A percentile compares a stretch with the other conserved stretches of the same genome.
Conservation (phyloP, 2,888 invertebrate species). For the Oeneis ivallda region DNA sequence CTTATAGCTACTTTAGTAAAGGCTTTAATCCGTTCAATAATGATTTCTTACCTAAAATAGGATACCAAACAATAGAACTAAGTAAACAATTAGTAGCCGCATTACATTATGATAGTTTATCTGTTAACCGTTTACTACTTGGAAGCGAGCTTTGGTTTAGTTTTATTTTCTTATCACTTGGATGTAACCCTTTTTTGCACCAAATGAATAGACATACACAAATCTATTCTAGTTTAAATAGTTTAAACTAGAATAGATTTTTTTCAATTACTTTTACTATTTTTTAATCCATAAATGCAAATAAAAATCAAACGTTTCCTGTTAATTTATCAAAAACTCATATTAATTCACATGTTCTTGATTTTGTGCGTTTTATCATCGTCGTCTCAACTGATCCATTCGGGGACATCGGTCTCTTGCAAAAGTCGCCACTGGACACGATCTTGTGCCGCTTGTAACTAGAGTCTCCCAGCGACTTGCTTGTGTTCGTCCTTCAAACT, state of each 20-base stretch:
- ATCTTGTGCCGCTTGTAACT: too few species aligned
- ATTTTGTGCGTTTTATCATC: too few species aligned
- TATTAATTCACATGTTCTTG: too few species aligned
- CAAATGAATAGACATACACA: not conserved
- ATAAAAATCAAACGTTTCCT: not conserved
- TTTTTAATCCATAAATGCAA: too few species aligned
- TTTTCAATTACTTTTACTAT: not conserved
- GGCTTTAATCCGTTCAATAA: conserved; percentile 1
- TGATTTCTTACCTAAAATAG: not conserved
- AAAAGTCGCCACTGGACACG: too few species aligned
- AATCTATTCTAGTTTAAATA: conserved; percentile 1
- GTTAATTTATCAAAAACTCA: not conserved
- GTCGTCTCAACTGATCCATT: too few species aligned
- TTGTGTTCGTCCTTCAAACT: too few species aligned
- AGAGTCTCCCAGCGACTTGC: too few species aligned
- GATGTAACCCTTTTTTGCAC: conserved; percentile 9
- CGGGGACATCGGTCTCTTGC: too few species aligned
- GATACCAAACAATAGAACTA: conserved; percentile 18
- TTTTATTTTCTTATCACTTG: conserved; percentile 24
- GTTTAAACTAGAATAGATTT: not conserved
- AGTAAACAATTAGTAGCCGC: conserved; percentile 26
- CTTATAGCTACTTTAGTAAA: not conserved
- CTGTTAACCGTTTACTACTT: conserved; percentile 29
- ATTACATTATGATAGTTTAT: conserved; percentile 30
- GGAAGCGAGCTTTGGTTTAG: conserved; percentile 30